Evolutionary conservation across 2,888 invertebrate genomes (phyloP), one percentile per base, ranked within the genome.

Genomic region (Harpalus rubripes): DNA sequence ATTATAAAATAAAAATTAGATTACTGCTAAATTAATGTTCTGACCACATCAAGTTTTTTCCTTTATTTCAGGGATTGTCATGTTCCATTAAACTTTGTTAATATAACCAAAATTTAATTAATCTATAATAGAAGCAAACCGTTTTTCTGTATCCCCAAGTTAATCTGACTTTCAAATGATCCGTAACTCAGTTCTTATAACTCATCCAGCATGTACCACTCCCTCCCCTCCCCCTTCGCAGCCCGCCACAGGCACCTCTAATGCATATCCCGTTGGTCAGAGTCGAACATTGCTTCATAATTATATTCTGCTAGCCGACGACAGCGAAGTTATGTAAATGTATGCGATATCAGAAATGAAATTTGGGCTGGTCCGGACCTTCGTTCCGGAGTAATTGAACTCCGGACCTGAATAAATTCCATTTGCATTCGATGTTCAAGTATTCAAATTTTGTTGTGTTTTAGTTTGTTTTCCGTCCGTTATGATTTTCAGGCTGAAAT

Each of bases 351-450:
- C 76, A 74, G 74, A 83, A 78, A 83, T 83, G 83, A 83, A 83
- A 83, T 83, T 83, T 83, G 83, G 83, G 83, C 82, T 16, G 39
- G 82, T 39, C 68, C 72, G 82, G 72, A 72, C 72, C 72, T 61
- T 76, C 58, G 61, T 56, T 68, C 63, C 52, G 41, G 44, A 74
- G 61, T 83, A 83, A 83, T 83, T 83, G 83, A 83, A 83, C 68
- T 82, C 22, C 78, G 63, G 63, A 32, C 78, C 84, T 84, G 78
- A 61, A 84, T 84, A 84, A 84, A 84, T 84, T 84, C 78, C 76
- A 84, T 84, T 84, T 84, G 84, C 84, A 84, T 84, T 78, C 78
- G 84, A 84, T 84, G 84, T 78, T 84, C 84, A 84, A 78, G 65
- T 83, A 76, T 83, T 83, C 83, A 83, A 83, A 83, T 83, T 83